A percentile compares a stretch with the other conserved stretches of the same genome.
Conservation (phyloP, 1,140 invertebrate genomes). For the Piezodorus guildinii region DNA sequence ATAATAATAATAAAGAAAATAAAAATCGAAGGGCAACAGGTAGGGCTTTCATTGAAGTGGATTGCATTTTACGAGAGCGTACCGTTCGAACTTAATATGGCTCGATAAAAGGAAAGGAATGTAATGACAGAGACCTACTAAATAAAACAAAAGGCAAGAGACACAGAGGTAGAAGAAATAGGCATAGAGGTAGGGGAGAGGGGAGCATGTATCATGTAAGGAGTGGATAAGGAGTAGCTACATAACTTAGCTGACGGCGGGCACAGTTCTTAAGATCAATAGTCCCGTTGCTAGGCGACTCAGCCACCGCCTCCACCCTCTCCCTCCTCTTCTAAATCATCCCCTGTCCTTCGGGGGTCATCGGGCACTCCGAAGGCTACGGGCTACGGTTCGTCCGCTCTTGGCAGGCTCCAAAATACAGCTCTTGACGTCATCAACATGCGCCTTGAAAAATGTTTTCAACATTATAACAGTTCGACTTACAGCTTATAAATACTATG, state of each 20-base stretch:
- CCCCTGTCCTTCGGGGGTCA: background rate
- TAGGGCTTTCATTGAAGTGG: no score
- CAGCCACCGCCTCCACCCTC: conserved; percentile 3
- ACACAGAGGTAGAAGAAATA: background rate
- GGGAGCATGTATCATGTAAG: conserved; percentile 8
- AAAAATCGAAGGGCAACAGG: no score
- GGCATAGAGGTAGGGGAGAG: background rate
- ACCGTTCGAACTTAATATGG: no score
- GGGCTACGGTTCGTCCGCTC: background rate
- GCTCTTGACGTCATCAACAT: background rate
- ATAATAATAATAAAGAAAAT: no score
- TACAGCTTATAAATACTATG: no score
- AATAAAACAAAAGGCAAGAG: background rate
- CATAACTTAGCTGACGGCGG: background rate
- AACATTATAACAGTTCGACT: no score
- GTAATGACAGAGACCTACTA: no score
- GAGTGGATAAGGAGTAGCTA: conserved; percentile 9
- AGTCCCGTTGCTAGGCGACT: conserved; percentile 8
- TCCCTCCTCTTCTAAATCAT: conserved; percentile 10
- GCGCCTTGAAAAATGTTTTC: background rate
- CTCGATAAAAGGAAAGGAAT: no score
- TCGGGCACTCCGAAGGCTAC: background rate
- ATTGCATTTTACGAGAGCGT: no score
- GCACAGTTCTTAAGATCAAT: conserved; percentile 17
- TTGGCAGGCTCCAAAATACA: background rate